Conservation (phyloP, 2,888 invertebrate species). For the Pyralis farinalis region DNA sequence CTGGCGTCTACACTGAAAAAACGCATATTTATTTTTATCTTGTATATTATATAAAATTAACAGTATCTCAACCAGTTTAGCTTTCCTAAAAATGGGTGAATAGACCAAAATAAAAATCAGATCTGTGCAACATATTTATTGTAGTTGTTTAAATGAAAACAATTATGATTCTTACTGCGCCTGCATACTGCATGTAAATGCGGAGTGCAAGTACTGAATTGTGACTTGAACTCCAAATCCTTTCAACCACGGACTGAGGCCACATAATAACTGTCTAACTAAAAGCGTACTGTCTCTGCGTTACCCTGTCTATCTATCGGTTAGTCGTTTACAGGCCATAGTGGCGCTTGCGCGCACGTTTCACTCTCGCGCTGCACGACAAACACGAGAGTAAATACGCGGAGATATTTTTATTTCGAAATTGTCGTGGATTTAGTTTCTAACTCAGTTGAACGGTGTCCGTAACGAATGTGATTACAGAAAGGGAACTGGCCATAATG, state of each 20-base stretch:
- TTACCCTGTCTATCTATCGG: conserved; percentile 12
- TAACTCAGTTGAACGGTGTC: conserved; percentile 1
- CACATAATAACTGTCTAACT: conserved; percentile 32
- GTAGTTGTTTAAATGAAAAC: too few species aligned
- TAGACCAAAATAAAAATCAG: too few species aligned
- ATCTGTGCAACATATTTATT: too few species aligned
- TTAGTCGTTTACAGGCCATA: conserved; percentile 36
- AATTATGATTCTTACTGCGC: too few species aligned
- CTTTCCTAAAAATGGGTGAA: too few species aligned
- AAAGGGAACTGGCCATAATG: conserved; percentile 31
- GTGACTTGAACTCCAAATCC: conserved; percentile 28
- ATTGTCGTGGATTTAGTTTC: neutral
- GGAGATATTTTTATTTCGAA: neutral
- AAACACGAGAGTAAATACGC: conserved; percentile 25
- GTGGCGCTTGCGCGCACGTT: conserved; percentile 40
- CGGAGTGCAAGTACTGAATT: conserved; percentile 5
- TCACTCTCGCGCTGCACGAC: conserved; percentile 27
- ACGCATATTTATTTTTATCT: too few species aligned
- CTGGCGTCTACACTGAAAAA: too few species aligned
- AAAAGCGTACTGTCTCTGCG: conserved; percentile 29
- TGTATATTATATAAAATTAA: too few species aligned
- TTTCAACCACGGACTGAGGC: conserved; percentile 29
- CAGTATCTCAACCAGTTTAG: too few species aligned
- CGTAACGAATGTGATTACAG: conserved; percentile 22
- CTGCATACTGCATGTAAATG: too few species aligned